Percentiles rank a stretch among this genome's conserved stretches.
Conservation (phyloP, 2,888 invertebrate genomes). For the Drepanosiphum platanoidis region DNA sequence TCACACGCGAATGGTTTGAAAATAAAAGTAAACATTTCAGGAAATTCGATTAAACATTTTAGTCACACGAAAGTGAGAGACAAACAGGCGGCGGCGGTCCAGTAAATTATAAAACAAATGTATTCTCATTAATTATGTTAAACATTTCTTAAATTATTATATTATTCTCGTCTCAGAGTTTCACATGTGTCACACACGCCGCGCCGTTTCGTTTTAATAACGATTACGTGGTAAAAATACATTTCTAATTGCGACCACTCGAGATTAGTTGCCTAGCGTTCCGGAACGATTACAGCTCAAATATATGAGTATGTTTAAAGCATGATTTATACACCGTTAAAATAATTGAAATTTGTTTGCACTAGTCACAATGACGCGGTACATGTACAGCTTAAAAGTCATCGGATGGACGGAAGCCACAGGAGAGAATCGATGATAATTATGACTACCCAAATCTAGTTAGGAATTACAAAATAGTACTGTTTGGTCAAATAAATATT, state of each 20-base stretch:
- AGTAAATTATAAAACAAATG: too few relatives aligned
- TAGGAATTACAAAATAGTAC: too few relatives aligned
- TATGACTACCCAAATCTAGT: too few relatives aligned
- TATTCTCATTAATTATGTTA: too few relatives aligned
- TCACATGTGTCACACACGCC: too few relatives aligned
- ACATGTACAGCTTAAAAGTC: too few relatives aligned
- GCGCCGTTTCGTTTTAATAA: neutral
- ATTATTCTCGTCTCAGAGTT: too few relatives aligned
- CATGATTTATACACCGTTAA: neutral
- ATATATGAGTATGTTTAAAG: neutral
- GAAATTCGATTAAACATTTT: neutral
- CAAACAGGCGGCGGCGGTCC: neutral
- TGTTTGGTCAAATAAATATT: too few relatives aligned
- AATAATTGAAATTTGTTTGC: neutral
- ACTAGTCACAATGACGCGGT: neutral
- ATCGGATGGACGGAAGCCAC: too few relatives aligned
- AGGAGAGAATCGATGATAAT: too few relatives aligned
- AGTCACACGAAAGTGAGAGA: neutral
- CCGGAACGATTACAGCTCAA: neutral
- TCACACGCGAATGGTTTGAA: neutral
- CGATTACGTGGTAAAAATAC: neutral
- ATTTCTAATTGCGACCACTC: neutral
- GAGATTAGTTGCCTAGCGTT: neutral
- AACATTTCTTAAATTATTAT: too few relatives aligned
- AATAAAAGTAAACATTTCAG: neutral